Percentiles rank a stretch among this genome's conserved stretches.
These are phyloP conservation scores for Odontamblyopus rebecca DNA, from an alignment of 2,797 vertebrate genomes.

Conservation along the genomic window DNA sequence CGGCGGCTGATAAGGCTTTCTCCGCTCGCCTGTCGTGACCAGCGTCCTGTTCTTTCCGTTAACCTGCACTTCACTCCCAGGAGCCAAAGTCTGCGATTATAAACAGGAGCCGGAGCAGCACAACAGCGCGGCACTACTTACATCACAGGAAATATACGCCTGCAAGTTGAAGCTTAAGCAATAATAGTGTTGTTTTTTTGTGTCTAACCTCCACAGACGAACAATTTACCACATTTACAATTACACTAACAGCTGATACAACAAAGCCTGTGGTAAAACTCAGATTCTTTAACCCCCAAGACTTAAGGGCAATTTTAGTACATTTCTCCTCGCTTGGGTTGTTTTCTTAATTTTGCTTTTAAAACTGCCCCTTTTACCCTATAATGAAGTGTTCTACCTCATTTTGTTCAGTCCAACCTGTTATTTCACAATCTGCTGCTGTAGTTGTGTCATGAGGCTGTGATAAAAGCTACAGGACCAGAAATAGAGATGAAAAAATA, in stretches of 20 bases:
- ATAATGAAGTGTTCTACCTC: too few relatives aligned
- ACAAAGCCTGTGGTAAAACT: too few relatives aligned
- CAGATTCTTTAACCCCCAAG: too few relatives aligned
- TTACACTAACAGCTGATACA: background rate
- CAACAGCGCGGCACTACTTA: background rate
- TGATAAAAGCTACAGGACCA: too few relatives aligned
- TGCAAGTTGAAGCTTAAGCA: background rate
- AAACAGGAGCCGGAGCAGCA: background rate
- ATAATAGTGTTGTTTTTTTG: background rate
- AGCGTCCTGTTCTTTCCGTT: slow-evolving; percentile 23
- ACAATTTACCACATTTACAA: background rate
- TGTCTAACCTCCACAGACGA: background rate
- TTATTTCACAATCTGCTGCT: too few relatives aligned
- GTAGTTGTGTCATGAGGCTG: too few relatives aligned
- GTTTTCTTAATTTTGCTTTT: too few relatives aligned
- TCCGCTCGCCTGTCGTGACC: slow-evolving; percentile 33
- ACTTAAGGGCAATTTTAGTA: too few relatives aligned
- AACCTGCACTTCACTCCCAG: slow-evolving; percentile 22
- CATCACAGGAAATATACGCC: background rate
- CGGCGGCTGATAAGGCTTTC: slow-evolving; percentile 28
- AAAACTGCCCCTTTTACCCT: too few relatives aligned
- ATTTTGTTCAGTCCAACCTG: too few relatives aligned
- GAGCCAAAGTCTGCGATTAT: slow-evolving; percentile 21
- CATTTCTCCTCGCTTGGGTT: too few relatives aligned
- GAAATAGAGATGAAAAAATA: too few relatives aligned